Evolutionary conservation across 2,797 vertebrate species (phyloP).

Genomic region (Philypnodon macrostomus): DNA sequence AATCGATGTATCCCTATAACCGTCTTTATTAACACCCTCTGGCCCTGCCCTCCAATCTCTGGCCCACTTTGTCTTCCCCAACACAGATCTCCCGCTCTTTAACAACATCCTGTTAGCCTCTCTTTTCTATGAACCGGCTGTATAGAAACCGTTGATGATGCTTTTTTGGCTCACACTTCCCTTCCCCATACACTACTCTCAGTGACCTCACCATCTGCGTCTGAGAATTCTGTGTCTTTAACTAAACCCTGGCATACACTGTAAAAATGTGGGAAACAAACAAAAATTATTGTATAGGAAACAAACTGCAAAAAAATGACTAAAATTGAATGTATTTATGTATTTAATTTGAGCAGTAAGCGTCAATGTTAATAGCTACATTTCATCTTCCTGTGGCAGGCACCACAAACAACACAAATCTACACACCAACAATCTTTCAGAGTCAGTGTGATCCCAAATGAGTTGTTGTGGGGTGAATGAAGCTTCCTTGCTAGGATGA

Average conservation of each 20-base stretch:
- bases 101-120: slow-evolving; percentile 8
- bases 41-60: slow-evolving; percentile 5
- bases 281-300: too few relatives aligned
- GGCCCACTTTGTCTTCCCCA: slow-evolving; percentile 20
- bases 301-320: too few relatives aligned
- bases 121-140: slow-evolving; percentile 6
- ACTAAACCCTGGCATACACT: slow-evolving; percentile 48
- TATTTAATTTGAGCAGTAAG: too few relatives aligned
- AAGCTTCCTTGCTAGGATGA: too few relatives aligned
- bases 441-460: too few relatives aligned
- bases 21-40: slow-evolving; percentile 16
- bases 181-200: slow-evolving; percentile 28
- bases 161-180: background rate
- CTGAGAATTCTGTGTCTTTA: slow-evolving; percentile 49
- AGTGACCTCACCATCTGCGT: slow-evolving; percentile 66
- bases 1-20: background rate
- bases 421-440: too few relatives aligned
- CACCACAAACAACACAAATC: too few relatives aligned
- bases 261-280: too few relatives aligned
- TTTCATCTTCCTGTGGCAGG: too few relatives aligned
- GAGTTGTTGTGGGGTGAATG: too few relatives aligned
- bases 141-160: slow-evolving; percentile 28
- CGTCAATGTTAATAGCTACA: too few relatives aligned
- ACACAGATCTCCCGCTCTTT: slow-evolving; percentile 16
- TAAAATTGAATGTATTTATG: too few relatives aligned